A percentile compares a stretch with the other conserved stretches of the same genome.
phyloP scores from a whole-genome alignment of 2,888 invertebrate genomes.

The Caenorhabditis uteleia region DNA sequence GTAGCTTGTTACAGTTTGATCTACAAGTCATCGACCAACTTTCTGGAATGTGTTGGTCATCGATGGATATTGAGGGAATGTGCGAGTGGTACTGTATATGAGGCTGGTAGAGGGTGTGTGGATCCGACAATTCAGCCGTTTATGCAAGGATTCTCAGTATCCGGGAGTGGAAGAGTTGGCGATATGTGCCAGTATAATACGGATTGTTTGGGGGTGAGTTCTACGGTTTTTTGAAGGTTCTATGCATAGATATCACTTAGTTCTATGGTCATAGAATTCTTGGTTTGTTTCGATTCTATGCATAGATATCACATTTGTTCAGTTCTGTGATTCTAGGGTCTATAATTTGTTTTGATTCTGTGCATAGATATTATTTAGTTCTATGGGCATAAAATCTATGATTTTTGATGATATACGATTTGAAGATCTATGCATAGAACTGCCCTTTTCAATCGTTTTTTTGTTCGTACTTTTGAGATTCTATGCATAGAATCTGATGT shows the following conservation, averaged over 20 bases:
- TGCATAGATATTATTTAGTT: no score
- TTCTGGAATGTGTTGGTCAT: slow-evolving; percentile 38
- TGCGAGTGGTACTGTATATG: slow-evolving; percentile 41
- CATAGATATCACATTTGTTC: no score
- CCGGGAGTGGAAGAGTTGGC: slow-evolving; percentile 54
- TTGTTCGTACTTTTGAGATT: no score
- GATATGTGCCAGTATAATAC: slow-evolving; percentile 57
- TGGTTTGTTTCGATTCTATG: no score
- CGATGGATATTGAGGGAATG: slow-evolving; percentile 41
- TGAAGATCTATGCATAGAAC: no score
- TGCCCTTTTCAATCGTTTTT: no score
- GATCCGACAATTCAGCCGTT: slow-evolving; percentile 54
- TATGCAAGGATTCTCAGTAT: slow-evolving; percentile 55
- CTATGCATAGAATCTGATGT: no score
- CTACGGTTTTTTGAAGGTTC: not conserved
- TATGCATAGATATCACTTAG: no score
- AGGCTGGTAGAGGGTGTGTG: slow-evolving; percentile 45
- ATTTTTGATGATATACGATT: no score
- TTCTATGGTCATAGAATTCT: no score
- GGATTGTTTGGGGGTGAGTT: slow-evolving; percentile 50
- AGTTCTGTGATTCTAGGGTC: no score
- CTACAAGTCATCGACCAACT: slow-evolving; percentile 34
- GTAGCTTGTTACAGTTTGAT: slow-evolving; percentile 28
- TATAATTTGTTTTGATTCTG: not conserved
- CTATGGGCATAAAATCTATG: no score